These are phyloP conservation scores for Pterophyllum scalare DNA, from an alignment of 2,113 vertebrate genomes.

Conservation along the genomic window DNA sequence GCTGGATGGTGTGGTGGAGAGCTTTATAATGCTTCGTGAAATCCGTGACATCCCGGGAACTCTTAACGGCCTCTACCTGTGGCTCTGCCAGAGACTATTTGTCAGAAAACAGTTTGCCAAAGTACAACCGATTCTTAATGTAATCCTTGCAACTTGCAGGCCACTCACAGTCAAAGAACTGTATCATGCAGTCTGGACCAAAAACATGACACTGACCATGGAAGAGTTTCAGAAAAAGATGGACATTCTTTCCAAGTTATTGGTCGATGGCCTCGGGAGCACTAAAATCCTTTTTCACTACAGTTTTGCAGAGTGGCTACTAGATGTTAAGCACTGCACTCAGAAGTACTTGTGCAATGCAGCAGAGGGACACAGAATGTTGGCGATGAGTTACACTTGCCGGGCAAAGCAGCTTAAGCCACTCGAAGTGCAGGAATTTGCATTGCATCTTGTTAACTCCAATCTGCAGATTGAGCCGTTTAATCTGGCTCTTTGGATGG, in stretches of 20 bases:
- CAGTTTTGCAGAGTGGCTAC: conserved; percentile 97
- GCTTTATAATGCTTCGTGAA: conserved; percentile 96
- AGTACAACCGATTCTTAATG: conserved; percentile 96
- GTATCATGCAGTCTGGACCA: conserved; percentile 97
- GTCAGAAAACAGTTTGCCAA: conserved; percentile 98
- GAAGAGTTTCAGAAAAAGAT: conserved; percentile 98
- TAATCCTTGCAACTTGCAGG: conserved; percentile 93
- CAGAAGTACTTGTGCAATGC: conserved; percentile 98
- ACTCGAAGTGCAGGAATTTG: conserved; percentile 94
- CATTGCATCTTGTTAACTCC: conserved; percentile 93
- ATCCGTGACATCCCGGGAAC: conserved; percentile 98
- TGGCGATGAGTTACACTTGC: conserved; percentile 98
- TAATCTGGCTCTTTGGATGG: conserved; percentile 96
- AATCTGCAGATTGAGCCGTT: conserved; percentile 93
- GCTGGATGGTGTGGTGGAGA: conserved; percentile 97
- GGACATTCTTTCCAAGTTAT: conserved; percentile 94
- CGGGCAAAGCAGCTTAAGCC: conserved; percentile 92
- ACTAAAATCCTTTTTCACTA: conserved; percentile 98
- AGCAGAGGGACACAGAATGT: conserved; percentile 95
- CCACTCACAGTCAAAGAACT: conserved; percentile 91
- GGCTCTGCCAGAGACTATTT: conserved; percentile 99
- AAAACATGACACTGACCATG: conserved; percentile 90
- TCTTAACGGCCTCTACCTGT: conserved; percentile 96
- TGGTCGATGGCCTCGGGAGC: conserved; percentile 89
- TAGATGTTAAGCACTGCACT: conserved; percentile 98